Base-by-base conservation (phyloP, 2,113 vertebrate species). In the Podarcis cretensis region DNA sequence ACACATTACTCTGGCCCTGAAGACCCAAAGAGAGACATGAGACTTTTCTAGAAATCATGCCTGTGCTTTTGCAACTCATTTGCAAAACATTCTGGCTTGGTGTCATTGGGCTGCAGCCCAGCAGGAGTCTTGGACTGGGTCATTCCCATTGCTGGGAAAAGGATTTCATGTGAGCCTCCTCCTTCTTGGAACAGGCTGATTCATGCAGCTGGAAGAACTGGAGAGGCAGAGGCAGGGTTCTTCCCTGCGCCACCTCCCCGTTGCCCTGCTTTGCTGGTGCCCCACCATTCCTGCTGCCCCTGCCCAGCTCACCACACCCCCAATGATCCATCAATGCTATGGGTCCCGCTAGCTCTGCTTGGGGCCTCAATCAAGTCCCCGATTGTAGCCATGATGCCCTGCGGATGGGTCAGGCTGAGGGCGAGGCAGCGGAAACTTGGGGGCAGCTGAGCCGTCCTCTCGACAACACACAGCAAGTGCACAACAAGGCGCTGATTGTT, bases 401-500 rank as follows among this genome's bases (percentile, higher is more conserved):
- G 37, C 30, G 73, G 87, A 54, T 77, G 81, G 81, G 81, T 77
- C 81, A 88, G 74, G 32, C 68, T 6, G 30, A 88, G 81, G 87
- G 37, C 23, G 23, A 43, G n/a, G 21, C 87, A 88, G 87, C 81
- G 73, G 87, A 88, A 88, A 88, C 30, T 77, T 77, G 81, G 73
- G 87, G 87, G 81, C 81, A 25, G 74, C 59, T 20, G 37, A 66
- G 21, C 40, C 23, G 4, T 27, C 81, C 73, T 18, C 30, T 68
- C 7, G 83, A 88, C 81, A 88, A 83, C 73, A 68, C 23, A 65
- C 63, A 77, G 59, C 40, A 32, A 83, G 57, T 12, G 7, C 25
- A 21, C 3, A 35, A 88, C 87, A 88, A 88, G 87, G 57, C 57
- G 1, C 18, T n/a, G 7, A 88, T 88, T 88, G 87, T 88, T 83